Percentiles rank a stretch among this genome's conserved stretches.
phyloP scores from a whole-genome alignment of 2,797 vertebrate species.

The Pseudomugil tenellus region DNA sequence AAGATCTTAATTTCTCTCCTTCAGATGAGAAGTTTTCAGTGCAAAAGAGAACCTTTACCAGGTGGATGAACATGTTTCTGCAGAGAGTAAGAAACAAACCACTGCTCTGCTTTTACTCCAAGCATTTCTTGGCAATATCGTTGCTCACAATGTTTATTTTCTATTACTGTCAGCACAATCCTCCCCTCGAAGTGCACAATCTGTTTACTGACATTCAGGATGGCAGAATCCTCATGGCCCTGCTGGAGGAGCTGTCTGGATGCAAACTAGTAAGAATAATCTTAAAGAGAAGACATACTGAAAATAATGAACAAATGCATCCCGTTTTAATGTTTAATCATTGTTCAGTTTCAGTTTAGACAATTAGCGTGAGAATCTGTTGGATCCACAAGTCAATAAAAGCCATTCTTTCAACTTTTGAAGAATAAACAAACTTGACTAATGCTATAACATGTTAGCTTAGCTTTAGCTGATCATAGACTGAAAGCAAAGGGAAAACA shows the following conservation, averaged over 20 bases:
- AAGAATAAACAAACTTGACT: too few relatives aligned
- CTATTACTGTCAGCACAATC: constrained; percentile 78
- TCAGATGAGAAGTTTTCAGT: constrained; percentile 85
- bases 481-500: not conserved
- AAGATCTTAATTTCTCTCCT: constrained; percentile 1
- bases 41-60: constrained; percentile 89
- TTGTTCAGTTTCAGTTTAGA: not conserved
- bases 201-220: constrained; percentile 90
- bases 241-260: constrained; percentile 91
- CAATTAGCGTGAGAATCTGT: not conserved
- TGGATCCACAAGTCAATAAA: not conserved
- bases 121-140: not conserved
- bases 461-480: not conserved
- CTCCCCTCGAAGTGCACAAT: constrained; percentile 87
- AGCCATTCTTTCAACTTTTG: not conserved
- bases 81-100: constrained; percentile 82
- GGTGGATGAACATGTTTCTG: constrained; percentile 91
- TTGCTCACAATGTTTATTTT: not conserved
- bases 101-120: not conserved
- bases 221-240: constrained; percentile 89
- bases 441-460: not conserved
- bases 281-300: not conserved
- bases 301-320: not conserved
- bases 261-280: constrained; percentile 84
- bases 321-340: not conserved